phyloP scores from a whole-genome alignment of 2,113 vertebrate genomes.

The Tichodroma muraria region DNA sequence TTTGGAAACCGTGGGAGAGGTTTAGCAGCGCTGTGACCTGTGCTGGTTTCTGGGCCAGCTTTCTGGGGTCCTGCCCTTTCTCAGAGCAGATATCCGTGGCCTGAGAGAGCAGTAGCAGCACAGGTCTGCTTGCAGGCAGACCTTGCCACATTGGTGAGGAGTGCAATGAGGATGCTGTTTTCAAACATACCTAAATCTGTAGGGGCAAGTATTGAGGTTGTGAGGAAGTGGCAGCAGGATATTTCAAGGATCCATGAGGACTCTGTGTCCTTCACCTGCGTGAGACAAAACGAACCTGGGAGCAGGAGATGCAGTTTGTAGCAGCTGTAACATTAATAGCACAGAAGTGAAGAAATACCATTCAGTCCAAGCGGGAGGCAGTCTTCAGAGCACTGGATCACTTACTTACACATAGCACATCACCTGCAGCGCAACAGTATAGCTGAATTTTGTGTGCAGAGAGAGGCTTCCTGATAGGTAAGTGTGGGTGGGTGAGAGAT shows the following conservation, averaged over 20 bases:
- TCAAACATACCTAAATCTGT: not conserved
- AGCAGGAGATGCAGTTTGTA: not conserved
- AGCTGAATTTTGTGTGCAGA: not conserved
- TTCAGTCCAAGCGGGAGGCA: not conserved
- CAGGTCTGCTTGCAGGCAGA: not conserved
- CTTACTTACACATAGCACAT: not conserved
- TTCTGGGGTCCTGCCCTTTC: not conserved
- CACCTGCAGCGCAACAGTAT: not conserved
- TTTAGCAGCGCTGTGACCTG: not conserved
- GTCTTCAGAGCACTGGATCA: not conserved
- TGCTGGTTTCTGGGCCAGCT: not conserved
- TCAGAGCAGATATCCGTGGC: not conserved
- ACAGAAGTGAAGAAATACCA: not conserved
- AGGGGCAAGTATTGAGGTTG: not conserved
- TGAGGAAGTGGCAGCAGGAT: not conserved
- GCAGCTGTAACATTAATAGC: not conserved
- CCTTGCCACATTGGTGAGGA: not conserved
- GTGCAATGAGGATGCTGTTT: fast-evolving
- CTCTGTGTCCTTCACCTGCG: not conserved
- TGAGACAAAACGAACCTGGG: not conserved
- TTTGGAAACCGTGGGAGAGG: not conserved
- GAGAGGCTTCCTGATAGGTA: not conserved
- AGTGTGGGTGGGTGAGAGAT: not conserved
- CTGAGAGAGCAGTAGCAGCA: not conserved
- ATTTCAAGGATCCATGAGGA: not conserved